These are phyloP conservation scores for Cheilosia scutellata DNA, from an alignment of 2,888 invertebrate species.

Conservation along the genomic window DNA sequence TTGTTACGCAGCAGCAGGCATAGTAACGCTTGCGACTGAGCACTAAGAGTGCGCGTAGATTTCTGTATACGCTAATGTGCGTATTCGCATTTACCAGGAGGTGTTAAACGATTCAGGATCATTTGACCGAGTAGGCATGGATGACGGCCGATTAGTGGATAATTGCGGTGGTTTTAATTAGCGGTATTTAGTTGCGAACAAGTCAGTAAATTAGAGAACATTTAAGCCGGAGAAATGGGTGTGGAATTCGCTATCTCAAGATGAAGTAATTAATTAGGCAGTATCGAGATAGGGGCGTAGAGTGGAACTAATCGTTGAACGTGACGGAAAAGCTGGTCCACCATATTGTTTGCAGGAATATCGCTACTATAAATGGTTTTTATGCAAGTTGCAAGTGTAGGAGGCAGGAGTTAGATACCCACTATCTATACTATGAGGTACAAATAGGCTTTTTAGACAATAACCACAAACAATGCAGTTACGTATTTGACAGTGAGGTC, in stretches of 20 bases:
- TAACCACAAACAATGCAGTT: too few relatives aligned
- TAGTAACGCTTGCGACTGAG: too few relatives aligned
- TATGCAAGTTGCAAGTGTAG: too few relatives aligned
- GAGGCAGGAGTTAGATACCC: too few relatives aligned
- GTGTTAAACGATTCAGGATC: constrained; percentile 71
- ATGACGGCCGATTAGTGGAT: constrained; percentile 71
- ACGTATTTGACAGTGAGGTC: too few relatives aligned
- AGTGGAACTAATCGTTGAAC: not conserved
- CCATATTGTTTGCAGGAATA: not conserved
- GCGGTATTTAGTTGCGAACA: constrained; percentile 72
- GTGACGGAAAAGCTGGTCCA: not conserved
- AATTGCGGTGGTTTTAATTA: constrained; percentile 72
- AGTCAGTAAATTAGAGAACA: constrained; percentile 70
- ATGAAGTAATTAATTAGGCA: constrained; percentile 34
- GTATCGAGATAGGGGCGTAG: not conserved
- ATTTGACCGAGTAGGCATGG: constrained; percentile 60
- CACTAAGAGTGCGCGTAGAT: not conserved
- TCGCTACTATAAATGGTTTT: too few relatives aligned
- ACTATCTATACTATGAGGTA: too few relatives aligned
- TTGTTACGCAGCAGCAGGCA: constrained; percentile 45
- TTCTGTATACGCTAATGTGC: constrained; percentile 41
- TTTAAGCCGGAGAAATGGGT: constrained; percentile 46
- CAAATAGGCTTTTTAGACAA: too few relatives aligned
- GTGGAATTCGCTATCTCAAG: constrained; percentile 40
- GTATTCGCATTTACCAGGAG: constrained; percentile 49